Evolutionary conservation across 2,797 vertebrate genomes (phyloP).

Genomic region (Threskiornis aethiopicus): DNA sequence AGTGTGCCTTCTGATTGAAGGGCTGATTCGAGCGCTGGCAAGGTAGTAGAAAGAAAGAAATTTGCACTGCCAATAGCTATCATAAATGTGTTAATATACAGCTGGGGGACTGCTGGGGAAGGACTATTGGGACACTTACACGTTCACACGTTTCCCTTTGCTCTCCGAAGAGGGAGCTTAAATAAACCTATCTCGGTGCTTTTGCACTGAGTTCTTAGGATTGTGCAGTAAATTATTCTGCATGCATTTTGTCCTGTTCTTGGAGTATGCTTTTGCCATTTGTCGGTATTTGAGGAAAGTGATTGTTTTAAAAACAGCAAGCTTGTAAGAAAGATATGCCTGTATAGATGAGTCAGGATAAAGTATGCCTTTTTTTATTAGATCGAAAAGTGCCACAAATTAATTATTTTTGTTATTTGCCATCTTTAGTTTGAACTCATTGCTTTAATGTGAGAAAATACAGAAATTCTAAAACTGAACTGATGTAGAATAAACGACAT

Average conservation of each 20-base stretch:
- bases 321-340: neutral
- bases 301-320: neutral
- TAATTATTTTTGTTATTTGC: neutral
- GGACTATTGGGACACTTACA: neutral
- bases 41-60: slow-evolving; percentile 1
- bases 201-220: neutral
- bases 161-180: neutral
- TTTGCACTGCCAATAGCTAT: neutral
- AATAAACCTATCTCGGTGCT: neutral
- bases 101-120: neutral
- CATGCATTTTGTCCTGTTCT: neutral
- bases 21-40: neutral
- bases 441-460: neutral
- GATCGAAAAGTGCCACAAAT: neutral
- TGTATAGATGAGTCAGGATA: neutral
- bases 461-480: neutral
- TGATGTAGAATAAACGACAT: neutral
- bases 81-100: neutral
- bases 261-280: neutral
- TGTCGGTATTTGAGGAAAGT: neutral
- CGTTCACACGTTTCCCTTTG: neutral
- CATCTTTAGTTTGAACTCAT: neutral
- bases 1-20: neutral
- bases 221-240: neutral
- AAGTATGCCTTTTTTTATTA: neutral